phyloP scores from a whole-genome alignment of 2,113 vertebrate species.

The Cochlearius cochlearius region DNA sequence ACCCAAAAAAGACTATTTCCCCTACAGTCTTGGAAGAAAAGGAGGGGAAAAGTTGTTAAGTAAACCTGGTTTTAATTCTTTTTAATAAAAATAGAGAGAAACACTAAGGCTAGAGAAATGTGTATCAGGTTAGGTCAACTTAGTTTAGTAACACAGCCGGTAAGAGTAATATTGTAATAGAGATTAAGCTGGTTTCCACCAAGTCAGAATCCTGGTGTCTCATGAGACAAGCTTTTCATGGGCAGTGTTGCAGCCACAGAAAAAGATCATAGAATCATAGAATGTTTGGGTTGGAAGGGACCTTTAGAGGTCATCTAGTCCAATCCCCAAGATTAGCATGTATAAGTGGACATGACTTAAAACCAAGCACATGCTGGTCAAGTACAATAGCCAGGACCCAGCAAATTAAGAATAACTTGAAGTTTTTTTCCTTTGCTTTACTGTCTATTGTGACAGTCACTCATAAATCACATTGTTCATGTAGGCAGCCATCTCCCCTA shows the following conservation, averaged over 20 bases:
- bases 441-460: not conserved
- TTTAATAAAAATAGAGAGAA: not conserved
- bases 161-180: not conserved
- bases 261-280: not conserved
- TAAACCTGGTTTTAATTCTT: not conserved
- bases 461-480: not conserved
- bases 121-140: not conserved
- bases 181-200: not conserved
- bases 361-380: not conserved
- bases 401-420: not conserved
- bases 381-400: not conserved
- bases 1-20: not conserved
- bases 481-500: not conserved
- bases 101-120: not conserved
- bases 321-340: accelerated
- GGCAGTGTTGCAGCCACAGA: accelerated
- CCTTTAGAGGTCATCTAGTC: too few species aligned
- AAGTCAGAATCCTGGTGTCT: not conserved
- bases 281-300: too few species aligned
- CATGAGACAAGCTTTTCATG: not conserved
- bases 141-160: not conserved
- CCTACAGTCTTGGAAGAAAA: not conserved
- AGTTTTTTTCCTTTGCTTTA: not conserved
- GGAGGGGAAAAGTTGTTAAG: accelerated
- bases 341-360: not conserved